A percentile compares a stretch with the other conserved stretches of the same genome.
phyloP scores from a whole-genome alignment of 2,888 invertebrate species.

The Neria commutata region DNA sequence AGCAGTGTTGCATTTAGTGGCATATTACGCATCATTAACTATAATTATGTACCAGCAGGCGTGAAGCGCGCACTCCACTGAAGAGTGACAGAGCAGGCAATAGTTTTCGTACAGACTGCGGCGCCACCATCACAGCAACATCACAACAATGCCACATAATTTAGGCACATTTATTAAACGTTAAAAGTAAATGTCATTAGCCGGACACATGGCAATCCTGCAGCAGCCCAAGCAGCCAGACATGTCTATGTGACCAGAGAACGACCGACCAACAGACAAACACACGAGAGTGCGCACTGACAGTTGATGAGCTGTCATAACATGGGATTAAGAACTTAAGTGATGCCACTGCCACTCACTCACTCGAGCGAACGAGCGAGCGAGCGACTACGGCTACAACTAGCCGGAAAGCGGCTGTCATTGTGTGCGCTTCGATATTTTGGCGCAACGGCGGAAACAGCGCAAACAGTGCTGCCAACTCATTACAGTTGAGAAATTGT shows the following conservation, averaged over 20 bases:
- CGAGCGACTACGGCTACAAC: background rate
- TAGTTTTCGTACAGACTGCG: background rate
- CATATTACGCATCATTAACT: constrained; percentile 38
- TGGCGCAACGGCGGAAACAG: background rate
- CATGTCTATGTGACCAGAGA: constrained; percentile 3
- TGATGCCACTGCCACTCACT: constrained; percentile 31
- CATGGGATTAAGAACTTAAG: constrained; percentile 50
- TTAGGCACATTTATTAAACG: constrained; percentile 48
- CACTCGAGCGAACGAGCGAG: constrained; percentile 13
- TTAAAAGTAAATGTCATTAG: constrained; percentile 52
- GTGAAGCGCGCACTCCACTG: no score
- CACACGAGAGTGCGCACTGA: constrained; percentile 40
- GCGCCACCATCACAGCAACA: constrained; percentile 9
- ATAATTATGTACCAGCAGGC: constrained; percentile 25
- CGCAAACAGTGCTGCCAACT: constrained; percentile 23
- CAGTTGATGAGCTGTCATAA: constrained; percentile 60
- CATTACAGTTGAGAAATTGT: constrained; percentile 38
- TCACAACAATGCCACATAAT: constrained; percentile 29
- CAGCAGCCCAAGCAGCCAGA: background rate
- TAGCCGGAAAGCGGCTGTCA: background rate
- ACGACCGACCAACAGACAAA: background rate
- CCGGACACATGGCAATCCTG: constrained; percentile 17
- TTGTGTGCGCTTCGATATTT: background rate
- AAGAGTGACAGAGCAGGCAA: background rate
- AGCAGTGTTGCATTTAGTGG: background rate